Conservation (phyloP, 2,888 invertebrate species). For the Leucozona laternaria region DNA sequence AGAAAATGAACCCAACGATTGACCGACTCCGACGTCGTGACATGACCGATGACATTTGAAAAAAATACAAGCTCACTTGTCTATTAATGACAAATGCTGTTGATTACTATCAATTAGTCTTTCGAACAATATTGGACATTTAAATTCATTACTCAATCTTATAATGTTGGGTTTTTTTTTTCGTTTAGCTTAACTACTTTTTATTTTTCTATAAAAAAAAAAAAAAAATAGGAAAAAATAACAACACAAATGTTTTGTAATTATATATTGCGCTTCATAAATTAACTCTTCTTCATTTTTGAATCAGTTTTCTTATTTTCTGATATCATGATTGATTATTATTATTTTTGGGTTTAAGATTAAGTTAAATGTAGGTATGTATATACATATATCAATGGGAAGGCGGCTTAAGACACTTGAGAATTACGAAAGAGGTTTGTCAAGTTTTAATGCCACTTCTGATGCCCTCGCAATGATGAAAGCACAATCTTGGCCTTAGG, state of each 20-base stretch:
- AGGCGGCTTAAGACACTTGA: constrained; percentile 1
- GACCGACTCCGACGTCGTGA: too few relatives aligned
- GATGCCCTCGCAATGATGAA: not conserved
- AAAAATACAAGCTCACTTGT: constrained; percentile 10
- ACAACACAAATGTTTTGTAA: constrained; percentile 14
- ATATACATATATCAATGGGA: not conserved
- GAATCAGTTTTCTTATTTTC: constrained; percentile 35
- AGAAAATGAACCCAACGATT: constrained; percentile 44
- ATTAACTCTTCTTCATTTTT: not conserved
- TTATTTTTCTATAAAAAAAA: constrained; percentile 9
- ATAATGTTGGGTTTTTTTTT: constrained; percentile 37
- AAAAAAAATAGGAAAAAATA: constrained; percentile 7
- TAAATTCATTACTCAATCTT: constrained; percentile 56
- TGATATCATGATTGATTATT: constrained; percentile 47
- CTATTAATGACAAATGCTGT: constrained; percentile 58
- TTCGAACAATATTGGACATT: constrained; percentile 56
- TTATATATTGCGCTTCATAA: constrained; percentile 49
- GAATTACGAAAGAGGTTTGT: constrained; percentile 3
- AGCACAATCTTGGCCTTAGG: not conserved
- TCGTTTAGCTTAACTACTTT: not conserved
- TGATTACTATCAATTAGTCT: constrained; percentile 69
- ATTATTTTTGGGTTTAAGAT: not conserved
- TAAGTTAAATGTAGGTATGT: too few relatives aligned
- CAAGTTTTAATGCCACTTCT: constrained; percentile 7
- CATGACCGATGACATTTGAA: constrained; percentile 53